Percentiles rank a stretch among this genome's conserved stretches.
These are phyloP conservation scores for Aplodontia rufa DNA, from an alignment of 2,113 vertebrate species.

Conservation along the genomic window DNA sequence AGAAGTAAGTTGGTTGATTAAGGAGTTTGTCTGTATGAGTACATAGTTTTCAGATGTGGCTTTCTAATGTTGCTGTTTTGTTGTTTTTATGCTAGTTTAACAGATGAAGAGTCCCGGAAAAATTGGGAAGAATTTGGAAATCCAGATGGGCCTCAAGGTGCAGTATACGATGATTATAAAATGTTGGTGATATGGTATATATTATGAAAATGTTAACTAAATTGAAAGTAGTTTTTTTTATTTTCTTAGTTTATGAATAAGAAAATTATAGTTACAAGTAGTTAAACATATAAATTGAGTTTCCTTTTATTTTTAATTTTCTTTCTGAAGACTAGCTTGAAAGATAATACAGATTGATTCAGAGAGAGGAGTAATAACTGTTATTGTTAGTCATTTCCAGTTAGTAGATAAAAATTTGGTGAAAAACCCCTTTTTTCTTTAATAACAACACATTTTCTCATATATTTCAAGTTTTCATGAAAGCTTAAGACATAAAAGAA, in stretches of 20 bases:
- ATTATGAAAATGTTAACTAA: constrained; percentile 36
- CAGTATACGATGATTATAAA: constrained; percentile 52
- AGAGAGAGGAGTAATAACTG: not conserved
- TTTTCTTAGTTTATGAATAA: constrained; percentile 38
- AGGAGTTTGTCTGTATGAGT: not conserved
- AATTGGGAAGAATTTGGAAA: constrained; percentile 97
- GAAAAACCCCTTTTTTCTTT: not conserved
- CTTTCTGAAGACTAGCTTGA: constrained; percentile 44
- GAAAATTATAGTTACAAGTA: not conserved
- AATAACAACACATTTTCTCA: not conserved
- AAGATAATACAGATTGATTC: not conserved
- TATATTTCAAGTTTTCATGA: not conserved
- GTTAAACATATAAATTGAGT: constrained; percentile 19
- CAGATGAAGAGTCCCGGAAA: constrained; percentile 94
- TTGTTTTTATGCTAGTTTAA: constrained; percentile 88
- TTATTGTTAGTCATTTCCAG: constrained; percentile 34
- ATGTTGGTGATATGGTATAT: not conserved
- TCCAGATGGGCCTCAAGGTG: constrained; percentile 96
- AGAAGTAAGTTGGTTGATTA: constrained; percentile 45
- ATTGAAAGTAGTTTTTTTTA: constrained; percentile 33
- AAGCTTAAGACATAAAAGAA: constrained; percentile 12
- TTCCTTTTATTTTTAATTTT: constrained; percentile 40
- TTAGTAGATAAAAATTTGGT: constrained; percentile 36
- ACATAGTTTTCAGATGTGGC: constrained; percentile 8
- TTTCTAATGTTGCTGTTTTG: constrained; percentile 58